phyloP scores from a whole-genome alignment of 2,888 invertebrate genomes.

The Orthosia gothica region DNA sequence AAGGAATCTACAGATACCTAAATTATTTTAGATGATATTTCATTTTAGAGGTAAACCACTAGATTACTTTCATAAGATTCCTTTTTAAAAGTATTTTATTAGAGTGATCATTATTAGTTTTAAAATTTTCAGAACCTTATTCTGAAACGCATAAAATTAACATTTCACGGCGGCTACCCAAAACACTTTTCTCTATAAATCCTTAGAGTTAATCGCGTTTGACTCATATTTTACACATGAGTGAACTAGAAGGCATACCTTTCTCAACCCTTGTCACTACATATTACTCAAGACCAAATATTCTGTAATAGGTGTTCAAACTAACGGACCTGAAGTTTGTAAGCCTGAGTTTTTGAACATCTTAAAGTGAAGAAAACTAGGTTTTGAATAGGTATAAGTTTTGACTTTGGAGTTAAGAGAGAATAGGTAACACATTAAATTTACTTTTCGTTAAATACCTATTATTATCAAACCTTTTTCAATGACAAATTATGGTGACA shows the following conservation, averaged over 20 bases:
- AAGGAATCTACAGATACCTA: no score
- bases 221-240: slow-evolving; percentile 54
- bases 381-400: background rate
- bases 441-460: no score
- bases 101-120: background rate
- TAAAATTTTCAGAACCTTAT: background rate
- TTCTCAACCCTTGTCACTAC: slow-evolving; percentile 57
- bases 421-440: no score
- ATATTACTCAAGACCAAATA: slow-evolving; percentile 53
- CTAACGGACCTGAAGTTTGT: slow-evolving; percentile 30
- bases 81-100: background rate
- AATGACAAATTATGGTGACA: no score
- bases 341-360: slow-evolving; percentile 14
- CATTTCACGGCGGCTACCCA: slow-evolving; percentile 16
- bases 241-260: slow-evolving; percentile 40
- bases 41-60: no score
- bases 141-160: slow-evolving; percentile 18
- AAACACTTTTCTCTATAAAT: slow-evolving; percentile 46
- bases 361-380: background rate
- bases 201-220: slow-evolving; percentile 47
- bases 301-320: slow-evolving; percentile 49
- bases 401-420: no score
- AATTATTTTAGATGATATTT: no score
- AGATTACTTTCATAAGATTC: no score
- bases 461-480: no score